Evolutionary conservation across 1,140 invertebrate species (phyloP).

Genomic region (Eriocheir sinensis): DNA sequence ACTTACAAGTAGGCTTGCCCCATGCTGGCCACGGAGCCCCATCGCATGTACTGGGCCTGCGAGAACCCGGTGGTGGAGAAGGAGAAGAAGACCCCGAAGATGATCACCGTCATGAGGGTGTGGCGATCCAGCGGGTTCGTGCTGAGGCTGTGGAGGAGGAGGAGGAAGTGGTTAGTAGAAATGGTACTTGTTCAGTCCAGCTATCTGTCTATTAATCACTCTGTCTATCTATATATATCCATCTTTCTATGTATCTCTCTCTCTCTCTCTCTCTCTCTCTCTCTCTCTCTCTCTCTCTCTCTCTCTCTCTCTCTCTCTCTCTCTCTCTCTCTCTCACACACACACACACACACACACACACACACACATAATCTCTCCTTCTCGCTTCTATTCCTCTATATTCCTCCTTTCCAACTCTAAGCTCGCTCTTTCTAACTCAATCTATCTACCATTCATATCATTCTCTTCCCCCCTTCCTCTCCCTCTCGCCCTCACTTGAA

Average conservation of each 20-base stretch:
- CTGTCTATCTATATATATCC: neutral
- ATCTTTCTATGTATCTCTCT: neutral
- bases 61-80: neutral
- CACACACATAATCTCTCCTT: neutral
- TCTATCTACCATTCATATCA: too few relatives aligned
- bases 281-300: neutral
- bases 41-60: conserved; percentile 51
- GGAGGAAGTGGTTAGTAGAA: neutral
- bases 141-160: conserved; percentile 23
- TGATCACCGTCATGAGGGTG: conserved; percentile 51
- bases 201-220: neutral
- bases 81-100: conserved; percentile 43
- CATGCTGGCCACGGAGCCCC: conserved; percentile 44
- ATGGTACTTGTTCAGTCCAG: too few relatives aligned
- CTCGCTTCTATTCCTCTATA: too few relatives aligned
- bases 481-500: conserved; percentile 81
- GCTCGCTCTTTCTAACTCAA: too few relatives aligned
- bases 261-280: conserved; percentile 2
- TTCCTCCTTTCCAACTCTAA: too few relatives aligned
- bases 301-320: conserved; percentile 3
- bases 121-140: conserved; percentile 56
- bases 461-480: neutral
- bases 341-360: neutral
- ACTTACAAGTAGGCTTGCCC: conserved; percentile 56
- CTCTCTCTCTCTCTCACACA: neutral